phyloP scores from a whole-genome alignment of 2,113 vertebrate species.

The Paramormyrops kingsleyae region DNA sequence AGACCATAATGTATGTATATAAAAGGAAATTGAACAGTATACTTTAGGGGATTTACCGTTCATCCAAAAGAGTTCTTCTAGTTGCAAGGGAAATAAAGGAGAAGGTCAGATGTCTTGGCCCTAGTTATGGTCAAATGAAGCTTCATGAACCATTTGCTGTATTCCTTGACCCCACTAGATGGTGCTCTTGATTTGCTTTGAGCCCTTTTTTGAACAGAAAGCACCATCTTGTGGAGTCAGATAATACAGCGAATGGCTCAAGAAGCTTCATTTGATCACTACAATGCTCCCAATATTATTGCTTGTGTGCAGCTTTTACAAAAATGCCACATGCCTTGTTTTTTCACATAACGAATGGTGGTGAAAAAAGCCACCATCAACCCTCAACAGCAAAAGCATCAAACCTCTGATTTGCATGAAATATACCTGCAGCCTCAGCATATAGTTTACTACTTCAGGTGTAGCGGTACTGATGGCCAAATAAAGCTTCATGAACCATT shows the following conservation, averaged over 20 bases:
- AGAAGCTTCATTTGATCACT: no score
- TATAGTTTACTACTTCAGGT: no score
- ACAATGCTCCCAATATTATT: not conserved
- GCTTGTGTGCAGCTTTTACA: not conserved
- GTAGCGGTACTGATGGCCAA: no score
- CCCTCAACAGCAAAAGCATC: not conserved
- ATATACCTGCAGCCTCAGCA: not conserved
- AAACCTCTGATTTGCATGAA: slow-evolving; percentile 9
- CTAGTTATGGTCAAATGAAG: not conserved
- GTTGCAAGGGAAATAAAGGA: not conserved
- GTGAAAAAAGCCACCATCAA: slow-evolving; percentile 3
- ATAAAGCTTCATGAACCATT: no score
- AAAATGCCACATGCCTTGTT: not conserved
- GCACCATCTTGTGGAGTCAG: no score
- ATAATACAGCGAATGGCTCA: no score
- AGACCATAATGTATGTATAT: not conserved
- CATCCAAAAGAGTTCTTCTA: not conserved
- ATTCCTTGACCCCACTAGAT: no score
- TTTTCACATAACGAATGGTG: slow-evolving; percentile 7
- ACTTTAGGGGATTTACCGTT: no score
- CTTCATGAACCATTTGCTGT: no score
- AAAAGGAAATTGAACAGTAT: not conserved
- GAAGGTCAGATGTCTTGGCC: not conserved
- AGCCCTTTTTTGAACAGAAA: no score
- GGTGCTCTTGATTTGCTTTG: no score